phyloP scores from a whole-genome alignment of 2,113 vertebrate genomes.

The Meles meles region DNA sequence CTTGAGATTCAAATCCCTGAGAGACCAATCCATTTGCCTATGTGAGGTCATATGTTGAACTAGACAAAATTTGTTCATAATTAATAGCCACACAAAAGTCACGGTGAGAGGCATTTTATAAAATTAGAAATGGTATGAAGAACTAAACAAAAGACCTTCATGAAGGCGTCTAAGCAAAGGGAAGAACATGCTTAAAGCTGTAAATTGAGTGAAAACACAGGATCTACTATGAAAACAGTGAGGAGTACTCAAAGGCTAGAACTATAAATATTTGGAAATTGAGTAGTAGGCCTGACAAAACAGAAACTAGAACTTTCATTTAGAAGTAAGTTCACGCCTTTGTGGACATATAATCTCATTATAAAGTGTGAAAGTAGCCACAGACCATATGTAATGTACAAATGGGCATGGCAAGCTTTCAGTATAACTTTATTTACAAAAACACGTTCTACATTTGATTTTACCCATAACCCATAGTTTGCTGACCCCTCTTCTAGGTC shows the following conservation, averaged over 20 bases:
- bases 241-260: neutral
- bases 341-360: no score
- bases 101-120: neutral
- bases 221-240: neutral
- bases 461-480: neutral
- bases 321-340: neutral
- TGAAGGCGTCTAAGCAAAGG: neutral
- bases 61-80: neutral
- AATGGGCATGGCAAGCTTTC: neutral
- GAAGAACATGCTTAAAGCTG: neutral
- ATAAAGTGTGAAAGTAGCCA: neutral
- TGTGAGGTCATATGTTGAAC: neutral
- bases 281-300: neutral
- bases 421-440: neutral
- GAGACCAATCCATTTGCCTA: neutral
- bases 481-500: neutral
- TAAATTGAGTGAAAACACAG: neutral
- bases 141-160: neutral
- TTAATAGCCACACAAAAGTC: neutral
- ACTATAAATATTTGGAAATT: neutral
- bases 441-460: neutral
- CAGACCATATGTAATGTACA: neutral
- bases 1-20: neutral
- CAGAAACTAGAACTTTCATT: neutral
- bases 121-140: neutral